Evolutionary conservation across 1,140 invertebrate species (phyloP).

Genomic region (Cryptotermes secundus): DNA sequence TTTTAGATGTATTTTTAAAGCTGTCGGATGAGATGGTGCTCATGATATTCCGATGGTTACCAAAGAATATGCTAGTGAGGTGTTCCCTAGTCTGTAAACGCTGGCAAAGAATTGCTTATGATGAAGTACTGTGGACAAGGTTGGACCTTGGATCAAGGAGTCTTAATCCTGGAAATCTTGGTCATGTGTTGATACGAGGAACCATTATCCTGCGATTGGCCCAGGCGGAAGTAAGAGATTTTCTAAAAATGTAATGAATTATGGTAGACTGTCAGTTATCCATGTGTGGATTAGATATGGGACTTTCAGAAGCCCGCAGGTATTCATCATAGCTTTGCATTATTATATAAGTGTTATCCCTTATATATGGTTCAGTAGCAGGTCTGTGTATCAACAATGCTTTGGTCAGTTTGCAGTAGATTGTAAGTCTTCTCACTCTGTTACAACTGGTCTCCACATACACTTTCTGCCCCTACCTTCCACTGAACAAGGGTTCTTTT

Average conservation of each 20-base stretch:
- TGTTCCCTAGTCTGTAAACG: slow-evolving; percentile 68
- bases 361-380: too few relatives aligned
- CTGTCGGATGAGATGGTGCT: slow-evolving; percentile 82
- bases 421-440: too few relatives aligned
- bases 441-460: too few relatives aligned
- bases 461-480: too few relatives aligned
- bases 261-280: too few relatives aligned
- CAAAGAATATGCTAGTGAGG: slow-evolving; percentile 70
- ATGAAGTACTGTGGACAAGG: slow-evolving; percentile 81
- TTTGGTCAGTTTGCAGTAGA: too few relatives aligned
- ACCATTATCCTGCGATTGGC: slow-evolving; percentile 73
- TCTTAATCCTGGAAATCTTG: slow-evolving; percentile 64
- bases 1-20: slow-evolving; percentile 46
- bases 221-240: slow-evolving; percentile 63
- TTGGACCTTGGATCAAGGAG: slow-evolving; percentile 74
- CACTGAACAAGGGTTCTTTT: too few relatives aligned
- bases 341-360: too few relatives aligned
- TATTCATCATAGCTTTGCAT: too few relatives aligned
- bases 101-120: slow-evolving; percentile 72
- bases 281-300: too few relatives aligned
- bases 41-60: slow-evolving; percentile 78
- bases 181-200: slow-evolving; percentile 68
- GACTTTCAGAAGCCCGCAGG: too few relatives aligned
- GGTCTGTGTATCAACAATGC: too few relatives aligned
- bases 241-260: background rate